phyloP scores from a whole-genome alignment of 2,797 vertebrate species.

The Oreochromis grahami region DNA sequence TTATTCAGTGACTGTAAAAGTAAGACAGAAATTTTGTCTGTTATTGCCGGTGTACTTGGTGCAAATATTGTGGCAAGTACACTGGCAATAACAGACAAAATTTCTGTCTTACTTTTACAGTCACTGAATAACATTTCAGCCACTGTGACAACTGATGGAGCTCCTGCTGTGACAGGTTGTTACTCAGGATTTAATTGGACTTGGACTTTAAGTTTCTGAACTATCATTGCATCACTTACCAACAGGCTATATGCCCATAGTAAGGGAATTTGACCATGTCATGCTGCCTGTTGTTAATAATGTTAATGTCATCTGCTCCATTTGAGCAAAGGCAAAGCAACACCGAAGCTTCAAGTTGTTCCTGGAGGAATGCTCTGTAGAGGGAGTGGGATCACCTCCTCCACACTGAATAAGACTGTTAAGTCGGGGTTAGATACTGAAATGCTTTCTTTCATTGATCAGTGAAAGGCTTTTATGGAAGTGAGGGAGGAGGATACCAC shows the following conservation, averaged over 20 bases:
- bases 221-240: background rate
- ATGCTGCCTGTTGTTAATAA: background rate
- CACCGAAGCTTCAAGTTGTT: background rate
- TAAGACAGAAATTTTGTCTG: too few species aligned
- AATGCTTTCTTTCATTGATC: background rate
- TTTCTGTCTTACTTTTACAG: too few species aligned
- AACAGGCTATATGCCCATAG: background rate
- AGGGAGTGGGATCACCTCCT: fast-evolving
- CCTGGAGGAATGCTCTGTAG: fast-evolving
- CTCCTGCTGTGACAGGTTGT: too few species aligned
- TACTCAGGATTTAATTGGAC: too few species aligned
- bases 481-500: background rate
- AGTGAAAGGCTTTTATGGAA: background rate
- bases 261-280: background rate
- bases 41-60: too few species aligned
- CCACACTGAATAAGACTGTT: background rate
- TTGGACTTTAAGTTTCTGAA: background rate
- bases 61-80: background rate
- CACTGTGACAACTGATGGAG: too few species aligned
- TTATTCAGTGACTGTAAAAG: background rate
- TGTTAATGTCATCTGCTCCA: background rate
- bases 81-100: too few species aligned
- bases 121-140: too few species aligned
- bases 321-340: background rate
- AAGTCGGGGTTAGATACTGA: background rate